Evolutionary conservation across 2,888 invertebrate species (phyloP).

Genomic region (Hetaerina titia): DNA sequence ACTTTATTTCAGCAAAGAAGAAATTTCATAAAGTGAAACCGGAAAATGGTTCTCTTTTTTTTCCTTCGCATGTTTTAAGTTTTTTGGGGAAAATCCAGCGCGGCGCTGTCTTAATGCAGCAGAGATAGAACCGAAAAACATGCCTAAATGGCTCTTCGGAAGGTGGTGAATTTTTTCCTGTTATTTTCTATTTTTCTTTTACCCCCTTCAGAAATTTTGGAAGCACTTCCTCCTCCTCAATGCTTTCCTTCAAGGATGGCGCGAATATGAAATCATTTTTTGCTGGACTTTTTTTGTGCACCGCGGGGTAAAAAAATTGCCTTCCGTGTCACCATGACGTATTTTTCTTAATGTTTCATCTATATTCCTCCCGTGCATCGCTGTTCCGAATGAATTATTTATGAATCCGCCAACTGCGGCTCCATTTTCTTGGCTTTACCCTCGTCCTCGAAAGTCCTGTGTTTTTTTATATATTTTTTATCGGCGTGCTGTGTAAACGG

Average conservation of each 20-base stretch:
- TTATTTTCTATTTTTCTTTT: neutral
- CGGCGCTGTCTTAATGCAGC: neutral
- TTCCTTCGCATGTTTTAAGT: neutral
- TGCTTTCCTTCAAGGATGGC: neutral
- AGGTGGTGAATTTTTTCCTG: neutral
- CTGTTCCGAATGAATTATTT: conserved; percentile 18
- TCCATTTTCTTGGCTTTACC: conserved; percentile 8
- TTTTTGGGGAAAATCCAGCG: neutral
- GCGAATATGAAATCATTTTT: neutral
- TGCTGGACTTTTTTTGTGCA: neutral
- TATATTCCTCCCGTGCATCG: conserved; percentile 20
- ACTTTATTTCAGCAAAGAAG: no score
- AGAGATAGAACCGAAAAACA: neutral
- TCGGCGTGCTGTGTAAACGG: neutral
- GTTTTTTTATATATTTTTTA: neutral
- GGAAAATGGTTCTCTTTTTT: no score
- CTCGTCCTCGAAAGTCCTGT: neutral
- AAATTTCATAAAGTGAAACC: no score
- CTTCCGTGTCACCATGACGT: neutral
- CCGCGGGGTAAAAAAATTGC: neutral
- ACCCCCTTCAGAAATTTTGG: neutral
- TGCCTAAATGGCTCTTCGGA: neutral
- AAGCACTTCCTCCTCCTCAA: neutral
- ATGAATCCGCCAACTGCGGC: neutral
- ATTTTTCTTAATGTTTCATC: conserved; percentile 6